Evolutionary conservation across 2,888 invertebrate genomes (phyloP), one percentile per base, ranked within the genome.

Genomic region (Craniophora ligustri): DNA sequence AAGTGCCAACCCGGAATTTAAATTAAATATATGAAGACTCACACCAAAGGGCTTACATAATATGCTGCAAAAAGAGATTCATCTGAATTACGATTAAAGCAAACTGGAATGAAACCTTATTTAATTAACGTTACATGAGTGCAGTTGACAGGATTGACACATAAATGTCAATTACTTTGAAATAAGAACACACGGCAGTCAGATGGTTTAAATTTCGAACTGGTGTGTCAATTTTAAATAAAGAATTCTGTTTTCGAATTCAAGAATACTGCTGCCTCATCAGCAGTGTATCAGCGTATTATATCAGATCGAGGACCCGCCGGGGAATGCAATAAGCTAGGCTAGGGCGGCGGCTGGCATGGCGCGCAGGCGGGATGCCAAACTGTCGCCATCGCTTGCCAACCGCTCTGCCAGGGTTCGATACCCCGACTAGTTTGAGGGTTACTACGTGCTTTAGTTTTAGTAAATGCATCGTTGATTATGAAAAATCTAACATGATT

Each of bases 361-460:
- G 41, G 61, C 15, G 28, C 34, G 57, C 57, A 38, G 78, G 75
- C 79, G 54, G 59, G 26, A 19, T 72, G 79, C 76, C 78, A 79
- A 76, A 64, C 67, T 54, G 57, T 60, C 71, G 60, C 58, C 32
- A 44, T 21, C 44, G 35, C 60, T 45, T 70, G 66, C 66, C 66
- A 67, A 70, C 48, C 40, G 15, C 30, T 28, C 15, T 44, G 40
- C 57, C 50, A 50, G 46, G 47, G 71, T 71, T 70, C 73, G 64
- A 61, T 59, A 57, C 59, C 67, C 78, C 44, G 42, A 34, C 15
- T 32, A 30, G 41, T 35, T 53, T 19, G 48, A 53, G 66, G 58
- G 46, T 23, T 65, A 47, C 45, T 59, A 51, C 50, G 51, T 41
- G 49, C 47, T 26, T 41, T 6, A 51, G 23, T 46, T 35, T 49